Conservation (phyloP, 1,140 invertebrate species). For the Cydia pomonella region DNA sequence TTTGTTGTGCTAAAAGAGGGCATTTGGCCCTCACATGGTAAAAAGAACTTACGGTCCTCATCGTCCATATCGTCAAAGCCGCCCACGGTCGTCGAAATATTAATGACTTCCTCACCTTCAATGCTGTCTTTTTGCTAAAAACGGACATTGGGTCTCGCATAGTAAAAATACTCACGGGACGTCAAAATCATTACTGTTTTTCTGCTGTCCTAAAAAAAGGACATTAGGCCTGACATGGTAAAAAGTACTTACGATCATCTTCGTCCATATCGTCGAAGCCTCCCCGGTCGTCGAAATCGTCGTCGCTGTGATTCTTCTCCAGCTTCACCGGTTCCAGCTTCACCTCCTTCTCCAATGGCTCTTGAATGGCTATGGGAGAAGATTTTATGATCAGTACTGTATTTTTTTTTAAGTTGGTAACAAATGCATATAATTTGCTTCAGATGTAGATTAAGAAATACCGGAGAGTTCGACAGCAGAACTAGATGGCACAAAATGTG, state of each 20-base stretch:
- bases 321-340: slow-evolving; percentile 59
- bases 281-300: slow-evolving; percentile 49
- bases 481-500: too few relatives aligned
- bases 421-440: too few relatives aligned
- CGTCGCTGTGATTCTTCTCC: slow-evolving; percentile 53
- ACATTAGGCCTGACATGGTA: neutral
- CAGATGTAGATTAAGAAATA: too few relatives aligned
- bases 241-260: slow-evolving; percentile 57
- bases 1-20: too few relatives aligned
- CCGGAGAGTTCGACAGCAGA: too few relatives aligned
- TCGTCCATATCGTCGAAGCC: slow-evolving; percentile 60
- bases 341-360: slow-evolving; percentile 45
- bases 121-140: too few relatives aligned
- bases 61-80: slow-evolving; percentile 59
- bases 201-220: slow-evolving; percentile 37
- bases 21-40: neutral
- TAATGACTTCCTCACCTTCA: too few relatives aligned
- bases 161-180: too few relatives aligned
- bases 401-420: too few relatives aligned
- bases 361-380: slow-evolving; percentile 23
- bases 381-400: too few relatives aligned
- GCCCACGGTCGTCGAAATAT: slow-evolving; percentile 45
- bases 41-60: neutral
- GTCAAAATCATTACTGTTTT: too few relatives aligned
- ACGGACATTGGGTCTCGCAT: too few relatives aligned